Evolutionary conservation across 2,113 vertebrate species (phyloP), one percentile per base, ranked within the genome.

Genomic region (Paraplagusia blochii): DNA sequence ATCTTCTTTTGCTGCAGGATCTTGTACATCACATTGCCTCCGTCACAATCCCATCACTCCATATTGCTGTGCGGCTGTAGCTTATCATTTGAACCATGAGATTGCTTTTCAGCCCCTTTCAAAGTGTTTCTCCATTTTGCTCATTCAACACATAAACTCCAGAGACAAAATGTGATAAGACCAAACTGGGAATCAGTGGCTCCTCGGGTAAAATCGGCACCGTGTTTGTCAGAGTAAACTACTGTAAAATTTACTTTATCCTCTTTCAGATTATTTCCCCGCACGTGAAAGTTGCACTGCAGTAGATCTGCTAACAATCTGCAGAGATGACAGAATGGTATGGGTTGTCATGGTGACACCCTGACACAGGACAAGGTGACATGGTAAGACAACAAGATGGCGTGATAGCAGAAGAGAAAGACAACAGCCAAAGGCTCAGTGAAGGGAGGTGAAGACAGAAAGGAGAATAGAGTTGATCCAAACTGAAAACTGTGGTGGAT

Each of bases 121-220:
- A 49, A 43, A 52, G 18, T 57, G 22, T 59, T 64, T 48, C 16
- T 40, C 46, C 34, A 29, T 42, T 44, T 43, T 62, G 44, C 50
- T 69, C 44, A 16, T 61, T 58, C 13, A 46, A 15, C 38, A 22
- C 44, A 46, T 34, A 29, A 66, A 34, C 54, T 42, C 52, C 16
- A 22, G 48, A 75, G 71, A 77, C 53, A 63, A 78, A 75, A 12
- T 35, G 63, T 35, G 69, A 69, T 79, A 52, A 66, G 58, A 43
- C 7, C 56, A 51, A 58, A 60, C 40, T 11, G 8, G 34, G 35
- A 61, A 44, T 40, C 10, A 33, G 44, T 8, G 9, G 17, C 38
- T 53, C 38, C 60, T 60, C 51, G 58, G 42, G 11, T 15, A 11
- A 35, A 14, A 54, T 14, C 18, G 55, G 13, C 48, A 64, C 55